Evolutionary conservation across 2,797 vertebrate genomes (phyloP), one percentile per base, ranked within the genome.

Genomic region (Macrochelys suwanniensis): DNA sequence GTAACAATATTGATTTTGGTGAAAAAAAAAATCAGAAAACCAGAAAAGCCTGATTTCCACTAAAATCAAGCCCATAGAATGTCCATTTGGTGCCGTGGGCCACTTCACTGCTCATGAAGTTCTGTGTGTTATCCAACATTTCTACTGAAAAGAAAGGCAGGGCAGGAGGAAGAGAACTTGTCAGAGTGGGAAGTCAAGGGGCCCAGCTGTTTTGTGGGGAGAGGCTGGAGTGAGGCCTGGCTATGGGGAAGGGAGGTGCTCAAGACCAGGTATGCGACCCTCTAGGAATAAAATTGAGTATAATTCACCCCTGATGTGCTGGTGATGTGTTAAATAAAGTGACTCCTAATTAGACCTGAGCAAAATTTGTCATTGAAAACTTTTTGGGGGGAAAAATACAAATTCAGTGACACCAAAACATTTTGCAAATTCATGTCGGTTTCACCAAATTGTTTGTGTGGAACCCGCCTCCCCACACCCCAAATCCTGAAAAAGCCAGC

Each of bases 11-110:
- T 57, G 56, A 28, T 57, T 28, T 28, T 57, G 56, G 57, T 33
- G 17, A 16, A 42, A 42, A 6, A 6, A n/a, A 25, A 84, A 79
- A 49, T 0, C 3, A 21, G 31, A 49, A 85, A 82, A 15, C 11
- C 4, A 12, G 33, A 12, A 42, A 82, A 91, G 4, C 33, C 28
- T 33, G 50, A 77, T 82, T 94, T 79, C n/a, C 59, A 53, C 16
- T 2, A 15, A 37, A 19, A 54, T n/a, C 1, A 26, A 45, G 33
- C 21, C 3, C 1, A 1, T 31, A 5, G 51, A 7, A 5, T 0
- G 21, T 21, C 23, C 13, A 42, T 68, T 11, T 42, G 17, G 7
- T 3, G 33, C 47, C 6, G 19, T 53, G 9, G 8, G 2, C 26
- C 49, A 2, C 54, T 71, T 61, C 19, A 59, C 11, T 57, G 5